Percentiles rank a stretch among this genome's conserved stretches.
phyloP scores from a whole-genome alignment of 30 jellyfish, hydroid and myxozoan genomes.

The Morbakka virulenta region DNA sequence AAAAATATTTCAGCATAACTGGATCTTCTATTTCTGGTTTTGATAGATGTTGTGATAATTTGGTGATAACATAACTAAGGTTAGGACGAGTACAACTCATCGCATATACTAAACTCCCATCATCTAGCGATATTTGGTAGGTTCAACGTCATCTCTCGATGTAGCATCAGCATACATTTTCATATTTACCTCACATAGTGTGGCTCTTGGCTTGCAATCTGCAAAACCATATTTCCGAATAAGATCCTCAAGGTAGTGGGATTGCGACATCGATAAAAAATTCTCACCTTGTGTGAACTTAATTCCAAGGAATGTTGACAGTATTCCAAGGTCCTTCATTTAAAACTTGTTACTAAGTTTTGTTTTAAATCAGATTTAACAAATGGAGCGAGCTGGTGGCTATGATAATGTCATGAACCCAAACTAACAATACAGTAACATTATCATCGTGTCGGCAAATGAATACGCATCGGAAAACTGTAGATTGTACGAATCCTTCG shows the following conservation, averaged over 20 bases:
- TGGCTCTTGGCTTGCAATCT: slow-evolving; percentile 32
- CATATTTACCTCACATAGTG: slow-evolving; percentile 25
- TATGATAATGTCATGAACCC: slow-evolving; percentile 48
- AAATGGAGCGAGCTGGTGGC: not conserved
- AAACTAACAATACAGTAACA: not conserved
- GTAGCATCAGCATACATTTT: too few relatives aligned
- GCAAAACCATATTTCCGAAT: slow-evolving; percentile 3
- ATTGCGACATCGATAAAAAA: too few relatives aligned
- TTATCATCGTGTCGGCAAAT: not conserved
- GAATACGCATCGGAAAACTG: slow-evolving; percentile 55
- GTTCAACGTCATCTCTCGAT: not conserved
- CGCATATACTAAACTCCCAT: slow-evolving; percentile 40
- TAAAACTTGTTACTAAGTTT: not conserved
- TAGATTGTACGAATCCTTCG: slow-evolving; percentile 18
- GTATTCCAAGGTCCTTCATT: slow-evolving; percentile 62
- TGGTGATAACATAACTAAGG: slow-evolving; percentile 20
- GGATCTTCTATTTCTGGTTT: not conserved
- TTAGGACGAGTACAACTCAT: slow-evolving; percentile 38
- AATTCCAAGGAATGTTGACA: slow-evolving; percentile 66
- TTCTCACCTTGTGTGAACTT: not conserved
- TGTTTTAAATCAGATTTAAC: not conserved
- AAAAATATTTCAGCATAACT: slow-evolving; percentile 2
- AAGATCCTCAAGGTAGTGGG: too few relatives aligned
- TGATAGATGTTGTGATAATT: slow-evolving; percentile 18
- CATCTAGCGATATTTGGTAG: not conserved